These are phyloP conservation scores for Pseudopodoces humilis DNA, from an alignment of 2,113 vertebrate genomes.

Conservation along the genomic window DNA sequence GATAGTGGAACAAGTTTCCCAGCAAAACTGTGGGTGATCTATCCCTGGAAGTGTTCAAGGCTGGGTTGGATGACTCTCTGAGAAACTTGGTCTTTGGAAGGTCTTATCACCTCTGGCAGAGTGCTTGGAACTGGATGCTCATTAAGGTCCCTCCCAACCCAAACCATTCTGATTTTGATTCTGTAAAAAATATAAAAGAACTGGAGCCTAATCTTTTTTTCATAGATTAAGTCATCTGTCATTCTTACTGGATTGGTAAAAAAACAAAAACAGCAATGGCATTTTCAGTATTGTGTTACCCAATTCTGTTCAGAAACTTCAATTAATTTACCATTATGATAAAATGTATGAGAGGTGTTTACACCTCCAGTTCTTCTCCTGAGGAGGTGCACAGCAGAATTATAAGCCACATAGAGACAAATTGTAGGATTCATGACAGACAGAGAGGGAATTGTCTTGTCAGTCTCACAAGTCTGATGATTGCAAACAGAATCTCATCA, in stretches of 20 bases:
- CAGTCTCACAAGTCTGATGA: neutral
- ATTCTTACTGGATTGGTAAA: neutral
- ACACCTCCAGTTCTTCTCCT: neutral
- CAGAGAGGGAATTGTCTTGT: neutral
- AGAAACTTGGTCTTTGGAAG: neutral
- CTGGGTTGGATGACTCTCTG: neutral
- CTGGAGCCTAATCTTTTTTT: neutral
- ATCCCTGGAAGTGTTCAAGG: neutral
- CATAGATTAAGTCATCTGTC: neutral
- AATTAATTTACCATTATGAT: neutral
- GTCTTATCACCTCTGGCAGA: neutral
- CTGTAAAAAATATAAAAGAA: neutral
- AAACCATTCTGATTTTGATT: neutral
- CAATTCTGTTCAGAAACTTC: neutral
- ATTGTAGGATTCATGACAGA: neutral
- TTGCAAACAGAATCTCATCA: neutral
- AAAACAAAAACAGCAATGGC: accelerated
- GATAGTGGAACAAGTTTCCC: neutral
- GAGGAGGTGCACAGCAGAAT: neutral
- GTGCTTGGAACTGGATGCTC: neutral
- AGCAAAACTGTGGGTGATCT: neutral
- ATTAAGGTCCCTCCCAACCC: neutral
- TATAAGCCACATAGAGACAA: neutral
- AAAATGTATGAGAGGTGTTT: neutral
- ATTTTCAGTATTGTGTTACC: neutral